phyloP scores from a whole-genome alignment of 2,113 vertebrate species.

The Nymphicus hollandicus region DNA sequence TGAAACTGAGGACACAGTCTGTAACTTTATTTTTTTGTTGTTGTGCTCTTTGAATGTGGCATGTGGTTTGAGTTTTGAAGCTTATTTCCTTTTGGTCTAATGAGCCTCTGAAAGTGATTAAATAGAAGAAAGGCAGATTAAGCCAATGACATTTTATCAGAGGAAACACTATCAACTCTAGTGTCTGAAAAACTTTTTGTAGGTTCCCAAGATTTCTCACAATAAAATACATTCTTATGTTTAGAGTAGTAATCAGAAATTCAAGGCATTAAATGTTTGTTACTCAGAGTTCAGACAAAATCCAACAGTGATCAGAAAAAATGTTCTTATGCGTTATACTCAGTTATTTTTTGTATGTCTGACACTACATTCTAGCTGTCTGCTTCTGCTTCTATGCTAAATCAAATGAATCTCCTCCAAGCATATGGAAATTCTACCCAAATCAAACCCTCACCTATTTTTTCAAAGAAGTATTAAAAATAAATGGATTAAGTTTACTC shows the following conservation, averaged over 20 bases:
- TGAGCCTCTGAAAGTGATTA: slow-evolving; percentile 68
- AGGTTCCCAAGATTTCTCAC: not conserved
- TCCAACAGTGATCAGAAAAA: not conserved
- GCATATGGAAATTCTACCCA: not conserved
- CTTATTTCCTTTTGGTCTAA: slow-evolving; percentile 66
- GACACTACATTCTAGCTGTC: not conserved
- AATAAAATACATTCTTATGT: not conserved
- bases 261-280: not conserved
- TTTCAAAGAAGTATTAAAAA: not conserved
- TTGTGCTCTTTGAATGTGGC: slow-evolving; percentile 29
- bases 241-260: not conserved
- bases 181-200: not conserved
- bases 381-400: not conserved
- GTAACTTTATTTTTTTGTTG: not conserved
- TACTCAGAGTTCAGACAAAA: not conserved
- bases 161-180: slow-evolving; percentile 33
- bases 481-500: not conserved
- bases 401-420: not conserved
- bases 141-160: slow-evolving; percentile 54
- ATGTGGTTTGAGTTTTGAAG: slow-evolving; percentile 72
- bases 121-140: slow-evolving; percentile 54
- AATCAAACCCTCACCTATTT: not conserved
- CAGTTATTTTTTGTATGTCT: not conserved
- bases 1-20: not conserved
- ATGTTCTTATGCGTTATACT: not conserved